Percentiles rank a stretch among this genome's conserved stretches.
Conservation (phyloP, 1,140 invertebrate genomes). For the Ceratina calcarata region DNA sequence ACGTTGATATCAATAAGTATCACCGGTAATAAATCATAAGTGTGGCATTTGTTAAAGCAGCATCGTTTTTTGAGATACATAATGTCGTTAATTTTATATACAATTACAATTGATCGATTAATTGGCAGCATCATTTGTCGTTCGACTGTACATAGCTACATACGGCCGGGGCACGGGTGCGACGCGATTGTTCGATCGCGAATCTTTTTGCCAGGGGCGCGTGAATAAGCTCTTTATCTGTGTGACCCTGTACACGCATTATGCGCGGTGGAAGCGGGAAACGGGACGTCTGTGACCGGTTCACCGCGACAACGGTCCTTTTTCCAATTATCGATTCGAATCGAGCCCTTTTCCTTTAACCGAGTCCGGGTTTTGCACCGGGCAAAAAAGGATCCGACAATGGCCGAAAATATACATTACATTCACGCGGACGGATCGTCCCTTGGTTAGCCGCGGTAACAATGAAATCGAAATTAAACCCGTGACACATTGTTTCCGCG, state of each 20-base stretch:
- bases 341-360: constrained; percentile 44
- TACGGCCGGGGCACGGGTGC: not conserved
- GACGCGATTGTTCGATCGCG: not conserved
- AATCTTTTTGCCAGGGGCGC: constrained; percentile 45
- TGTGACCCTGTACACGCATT: constrained; percentile 44
- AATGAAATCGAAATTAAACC: constrained; percentile 40
- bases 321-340: constrained; percentile 66
- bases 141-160: not conserved
- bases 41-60: too few species aligned
- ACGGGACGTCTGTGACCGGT: constrained; percentile 49
- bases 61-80: too few species aligned
- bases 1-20: not conserved
- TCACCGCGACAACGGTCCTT: constrained; percentile 57
- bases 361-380: constrained; percentile 1
- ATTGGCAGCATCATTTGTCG: not conserved
- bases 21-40: too few species aligned
- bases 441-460: constrained; percentile 13
- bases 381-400: constrained; percentile 40
- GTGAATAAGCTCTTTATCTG: constrained; percentile 63
- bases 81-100: not conserved
- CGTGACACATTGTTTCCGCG: constrained; percentile 20
- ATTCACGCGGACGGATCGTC: constrained; percentile 18
- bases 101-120: constrained; percentile 12
- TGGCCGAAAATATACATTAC: constrained; percentile 45
- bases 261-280: constrained; percentile 21